These are phyloP conservation scores for Bucorvus abyssinicus DNA, from an alignment of 2,797 vertebrate genomes.

Conservation along the genomic window DNA sequence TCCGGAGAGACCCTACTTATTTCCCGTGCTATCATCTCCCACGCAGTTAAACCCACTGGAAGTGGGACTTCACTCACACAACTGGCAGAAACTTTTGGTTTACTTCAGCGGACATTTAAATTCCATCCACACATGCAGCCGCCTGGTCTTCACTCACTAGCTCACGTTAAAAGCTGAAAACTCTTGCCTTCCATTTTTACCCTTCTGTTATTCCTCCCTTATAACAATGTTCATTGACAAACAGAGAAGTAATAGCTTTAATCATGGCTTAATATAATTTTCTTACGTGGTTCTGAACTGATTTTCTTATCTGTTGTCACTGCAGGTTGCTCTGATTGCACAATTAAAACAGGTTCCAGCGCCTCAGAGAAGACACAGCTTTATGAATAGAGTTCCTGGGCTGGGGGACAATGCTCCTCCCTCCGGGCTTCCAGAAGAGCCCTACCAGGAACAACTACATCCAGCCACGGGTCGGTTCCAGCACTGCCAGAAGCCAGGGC, in stretches of 20 bases:
- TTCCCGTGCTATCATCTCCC: neutral
- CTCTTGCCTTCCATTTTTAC: neutral
- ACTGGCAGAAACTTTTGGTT: neutral
- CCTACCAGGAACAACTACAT: neutral
- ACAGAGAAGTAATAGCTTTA: neutral
- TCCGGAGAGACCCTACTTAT: neutral
- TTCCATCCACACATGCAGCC: neutral
- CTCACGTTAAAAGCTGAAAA: neutral
- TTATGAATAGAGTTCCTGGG: neutral
- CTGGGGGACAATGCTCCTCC: neutral
- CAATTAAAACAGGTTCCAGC: neutral
- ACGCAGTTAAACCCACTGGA: neutral
- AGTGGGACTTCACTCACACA: neutral
- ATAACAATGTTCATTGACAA: neutral
- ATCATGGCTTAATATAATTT: neutral
- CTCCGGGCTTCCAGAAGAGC: neutral
- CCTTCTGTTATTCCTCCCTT: neutral
- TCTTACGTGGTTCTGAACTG: neutral
- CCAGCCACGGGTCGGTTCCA: rapidly evolving
- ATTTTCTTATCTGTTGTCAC: neutral
- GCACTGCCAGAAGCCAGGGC: neutral
- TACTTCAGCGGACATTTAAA: neutral
- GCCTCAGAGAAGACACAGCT: neutral
- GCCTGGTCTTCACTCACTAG: neutral
- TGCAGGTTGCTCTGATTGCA: neutral